phyloP scores from a whole-genome alignment of 2,888 invertebrate genomes.

The Cremastinae sp. region DNA sequence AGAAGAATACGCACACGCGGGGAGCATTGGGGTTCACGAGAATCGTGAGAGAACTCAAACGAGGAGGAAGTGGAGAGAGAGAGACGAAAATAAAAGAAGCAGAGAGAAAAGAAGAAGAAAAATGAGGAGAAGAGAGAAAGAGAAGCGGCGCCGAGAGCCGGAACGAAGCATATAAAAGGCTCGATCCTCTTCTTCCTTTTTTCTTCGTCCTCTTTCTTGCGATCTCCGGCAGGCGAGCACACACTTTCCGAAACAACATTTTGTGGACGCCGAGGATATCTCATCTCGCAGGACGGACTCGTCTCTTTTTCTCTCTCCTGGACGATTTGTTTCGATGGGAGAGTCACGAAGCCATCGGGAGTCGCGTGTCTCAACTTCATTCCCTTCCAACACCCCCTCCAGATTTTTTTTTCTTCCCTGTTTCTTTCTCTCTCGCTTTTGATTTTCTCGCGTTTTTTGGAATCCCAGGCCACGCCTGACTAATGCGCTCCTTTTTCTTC shows the following conservation, averaged over 20 bases:
- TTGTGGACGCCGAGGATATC: slow-evolving; percentile 32
- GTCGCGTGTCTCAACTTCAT: slow-evolving; percentile 61
- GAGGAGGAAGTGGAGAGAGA: slow-evolving; percentile 16
- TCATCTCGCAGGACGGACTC: background rate
- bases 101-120: slow-evolving; percentile 18
- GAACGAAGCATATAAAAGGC: slow-evolving; percentile 56
- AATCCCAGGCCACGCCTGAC: slow-evolving; percentile 43
- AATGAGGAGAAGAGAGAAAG: slow-evolving; percentile 11
- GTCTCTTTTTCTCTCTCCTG: background rate
- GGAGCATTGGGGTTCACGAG: slow-evolving; percentile 19
- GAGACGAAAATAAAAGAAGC: slow-evolving; percentile 14
- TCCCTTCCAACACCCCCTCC: slow-evolving; percentile 36
- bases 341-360: slow-evolving; percentile 34
- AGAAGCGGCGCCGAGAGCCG: slow-evolving; percentile 58
- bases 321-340: slow-evolving; percentile 32
- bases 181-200: slow-evolving; percentile 32
- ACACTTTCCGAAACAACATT: slow-evolving; percentile 48
- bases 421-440: slow-evolving; percentile 10
- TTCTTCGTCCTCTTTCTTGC: background rate
- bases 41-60: slow-evolving; percentile 59
- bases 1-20: slow-evolving; percentile 33
- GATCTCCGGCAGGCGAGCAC: slow-evolving; percentile 6
- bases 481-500: slow-evolving; percentile 14
- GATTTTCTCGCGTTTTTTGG: slow-evolving; percentile 56
- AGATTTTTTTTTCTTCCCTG: slow-evolving; percentile 12